phyloP scores from a whole-genome alignment of 2,113 vertebrate species.

The Madoqua kirkii region DNA sequence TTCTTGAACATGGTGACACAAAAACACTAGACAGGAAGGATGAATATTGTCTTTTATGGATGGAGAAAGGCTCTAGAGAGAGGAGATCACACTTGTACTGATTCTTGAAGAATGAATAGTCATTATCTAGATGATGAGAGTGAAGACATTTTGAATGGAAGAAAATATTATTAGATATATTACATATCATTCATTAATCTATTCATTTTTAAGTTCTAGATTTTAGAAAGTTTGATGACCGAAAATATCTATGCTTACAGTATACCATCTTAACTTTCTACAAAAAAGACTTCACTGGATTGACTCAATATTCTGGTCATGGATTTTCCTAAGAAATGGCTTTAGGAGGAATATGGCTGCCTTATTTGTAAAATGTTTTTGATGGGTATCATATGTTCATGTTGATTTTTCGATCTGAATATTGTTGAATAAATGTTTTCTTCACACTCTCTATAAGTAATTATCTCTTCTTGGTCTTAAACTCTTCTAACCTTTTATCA shows the following conservation, averaged over 20 bases:
- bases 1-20: neutral
- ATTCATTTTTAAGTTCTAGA: neutral
- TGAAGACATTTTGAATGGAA: neutral
- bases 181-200: neutral
- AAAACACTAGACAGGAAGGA: neutral
- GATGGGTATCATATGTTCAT: neutral
- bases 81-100: neutral
- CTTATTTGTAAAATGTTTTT: constrained; percentile 23
- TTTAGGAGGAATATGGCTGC: neutral
- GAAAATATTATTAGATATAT: neutral
- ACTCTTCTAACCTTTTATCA: neutral
- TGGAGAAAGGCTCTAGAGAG: neutral
- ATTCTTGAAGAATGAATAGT: neutral
- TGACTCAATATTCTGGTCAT: neutral
- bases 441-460: neutral
- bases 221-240: neutral
- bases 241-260: neutral
- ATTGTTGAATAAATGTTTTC: neutral
- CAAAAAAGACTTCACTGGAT: neutral
- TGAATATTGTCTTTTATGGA: neutral
- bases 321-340: neutral
- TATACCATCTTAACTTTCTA: neutral
- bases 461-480: neutral
- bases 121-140: neutral
- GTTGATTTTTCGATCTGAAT: neutral